Evolutionary conservation across 2,113 vertebrate genomes (phyloP).

Genomic region (Passer montanus): DNA sequence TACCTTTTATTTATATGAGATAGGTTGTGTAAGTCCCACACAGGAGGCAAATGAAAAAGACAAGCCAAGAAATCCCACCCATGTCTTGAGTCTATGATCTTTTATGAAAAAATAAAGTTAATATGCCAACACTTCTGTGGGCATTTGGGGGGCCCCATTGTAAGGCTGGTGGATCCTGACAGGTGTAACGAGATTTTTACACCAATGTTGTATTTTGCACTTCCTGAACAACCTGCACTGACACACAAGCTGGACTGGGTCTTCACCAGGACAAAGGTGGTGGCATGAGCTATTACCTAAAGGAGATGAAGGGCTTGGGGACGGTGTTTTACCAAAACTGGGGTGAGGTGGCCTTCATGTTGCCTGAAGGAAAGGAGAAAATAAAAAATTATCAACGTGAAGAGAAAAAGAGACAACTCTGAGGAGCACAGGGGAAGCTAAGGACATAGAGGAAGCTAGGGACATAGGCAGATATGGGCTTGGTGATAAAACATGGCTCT

Average conservation of each 20-base stretch:
- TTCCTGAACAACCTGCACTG: background rate
- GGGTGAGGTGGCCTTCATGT: background rate
- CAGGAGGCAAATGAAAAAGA: background rate
- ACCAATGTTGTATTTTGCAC: background rate
- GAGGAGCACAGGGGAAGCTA: background rate
- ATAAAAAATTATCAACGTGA: background rate
- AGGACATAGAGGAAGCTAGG: background rate
- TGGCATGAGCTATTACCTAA: background rate
- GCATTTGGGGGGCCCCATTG: rapidly evolving
- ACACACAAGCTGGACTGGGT: background rate
- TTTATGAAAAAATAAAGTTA: background rate
- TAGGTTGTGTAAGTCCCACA: background rate
- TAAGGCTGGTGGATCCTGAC: background rate
- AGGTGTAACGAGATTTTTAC: background rate
- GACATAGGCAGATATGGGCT: background rate
- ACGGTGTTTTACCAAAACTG: background rate
- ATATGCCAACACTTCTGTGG: background rate
- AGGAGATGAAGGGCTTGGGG: background rate
- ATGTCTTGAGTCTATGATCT: background rate
- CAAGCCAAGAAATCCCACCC: background rate
- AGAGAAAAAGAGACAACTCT: background rate
- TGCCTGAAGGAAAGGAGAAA: background rate
- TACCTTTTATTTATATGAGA: background rate
- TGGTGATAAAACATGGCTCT: background rate
- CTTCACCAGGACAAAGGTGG: background rate